Conservation (phyloP, 2,797 vertebrate genomes). For the Poeciliopsis turneri region DNA sequence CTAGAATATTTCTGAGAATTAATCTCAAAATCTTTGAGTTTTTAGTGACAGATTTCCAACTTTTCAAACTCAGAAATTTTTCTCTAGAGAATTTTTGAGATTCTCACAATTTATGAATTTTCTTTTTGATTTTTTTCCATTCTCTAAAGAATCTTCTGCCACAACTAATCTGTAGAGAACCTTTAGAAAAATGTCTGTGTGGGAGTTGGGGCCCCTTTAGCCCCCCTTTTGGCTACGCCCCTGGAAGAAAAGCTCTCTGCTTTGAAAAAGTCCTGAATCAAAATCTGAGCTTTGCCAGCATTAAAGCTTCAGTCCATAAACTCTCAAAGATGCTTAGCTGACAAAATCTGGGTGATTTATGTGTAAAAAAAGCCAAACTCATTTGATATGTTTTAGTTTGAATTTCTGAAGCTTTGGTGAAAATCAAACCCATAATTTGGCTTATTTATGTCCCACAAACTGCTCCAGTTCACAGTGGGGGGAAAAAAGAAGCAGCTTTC, state of each 20-base stretch:
- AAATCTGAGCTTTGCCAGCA: background rate
- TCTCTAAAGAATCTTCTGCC: background rate
- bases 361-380: slow-evolving; percentile 27
- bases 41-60: too few species aligned
- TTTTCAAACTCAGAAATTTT: too few species aligned
- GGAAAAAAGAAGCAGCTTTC: slow-evolving; percentile 14
- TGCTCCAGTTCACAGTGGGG: slow-evolving; percentile 20
- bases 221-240: background rate
- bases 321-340: slow-evolving; percentile 22
- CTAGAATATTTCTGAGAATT: too few species aligned
- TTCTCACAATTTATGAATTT: too few species aligned
- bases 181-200: background rate
- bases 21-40: too few species aligned
- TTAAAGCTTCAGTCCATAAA: background rate
- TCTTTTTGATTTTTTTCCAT: background rate
- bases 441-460: slow-evolving; percentile 41
- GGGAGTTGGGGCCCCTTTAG: background rate
- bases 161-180: background rate
- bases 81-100: too few species aligned
- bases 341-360: slow-evolving; percentile 14
- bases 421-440: slow-evolving; percentile 48
- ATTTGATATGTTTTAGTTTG: slow-evolving; percentile 25
- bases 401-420: slow-evolving; percentile 34
- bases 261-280: background rate
- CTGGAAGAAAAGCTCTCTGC: background rate